Conservation (phyloP, 2,888 invertebrate genomes). For the Sceliomorpha sp. region DNA sequence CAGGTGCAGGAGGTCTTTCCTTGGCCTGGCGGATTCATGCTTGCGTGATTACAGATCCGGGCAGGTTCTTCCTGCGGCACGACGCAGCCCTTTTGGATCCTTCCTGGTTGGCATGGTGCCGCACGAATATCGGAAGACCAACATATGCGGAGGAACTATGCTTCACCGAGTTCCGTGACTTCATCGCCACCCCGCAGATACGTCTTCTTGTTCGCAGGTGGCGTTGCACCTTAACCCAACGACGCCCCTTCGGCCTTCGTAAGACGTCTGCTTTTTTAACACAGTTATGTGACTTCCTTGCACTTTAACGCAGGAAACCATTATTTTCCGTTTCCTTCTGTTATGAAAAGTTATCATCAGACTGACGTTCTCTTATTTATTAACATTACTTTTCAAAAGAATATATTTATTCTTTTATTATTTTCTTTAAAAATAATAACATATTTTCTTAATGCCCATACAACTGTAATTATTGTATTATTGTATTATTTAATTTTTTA, state of each 20-base stretch:
- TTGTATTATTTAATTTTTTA: too few species aligned
- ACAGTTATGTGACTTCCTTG: conserved; percentile 38
- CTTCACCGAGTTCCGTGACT: conserved; percentile 64
- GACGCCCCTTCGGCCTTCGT: conserved; percentile 11
- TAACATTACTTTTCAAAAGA: too few species aligned
- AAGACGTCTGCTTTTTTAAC: background rate
- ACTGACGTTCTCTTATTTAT: conserved; percentile 24
- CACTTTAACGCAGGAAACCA: conserved; percentile 30
- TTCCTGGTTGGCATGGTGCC: conserved; percentile 19
- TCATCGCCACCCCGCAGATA: conserved; percentile 71
- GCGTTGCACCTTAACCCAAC: conserved; percentile 59
- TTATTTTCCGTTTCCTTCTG: conserved; percentile 19
- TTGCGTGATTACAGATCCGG: conserved; percentile 71
- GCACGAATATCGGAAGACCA: conserved; percentile 59
- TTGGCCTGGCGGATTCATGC: conserved; percentile 75
- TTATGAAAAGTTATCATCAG: conserved; percentile 28
- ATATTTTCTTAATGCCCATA: too few species aligned
- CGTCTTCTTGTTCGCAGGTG: conserved; percentile 74
- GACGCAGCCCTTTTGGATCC: too few species aligned
- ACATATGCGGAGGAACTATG: conserved; percentile 76
- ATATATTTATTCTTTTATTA: too few species aligned
- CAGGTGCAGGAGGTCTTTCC: conserved; percentile 72
- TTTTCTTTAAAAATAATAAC: too few species aligned
- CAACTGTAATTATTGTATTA: too few species aligned
- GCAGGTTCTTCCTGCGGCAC: too few species aligned